Base-by-base conservation (phyloP, 2,888 invertebrate genomes). In the Mamestra brassicae region DNA sequence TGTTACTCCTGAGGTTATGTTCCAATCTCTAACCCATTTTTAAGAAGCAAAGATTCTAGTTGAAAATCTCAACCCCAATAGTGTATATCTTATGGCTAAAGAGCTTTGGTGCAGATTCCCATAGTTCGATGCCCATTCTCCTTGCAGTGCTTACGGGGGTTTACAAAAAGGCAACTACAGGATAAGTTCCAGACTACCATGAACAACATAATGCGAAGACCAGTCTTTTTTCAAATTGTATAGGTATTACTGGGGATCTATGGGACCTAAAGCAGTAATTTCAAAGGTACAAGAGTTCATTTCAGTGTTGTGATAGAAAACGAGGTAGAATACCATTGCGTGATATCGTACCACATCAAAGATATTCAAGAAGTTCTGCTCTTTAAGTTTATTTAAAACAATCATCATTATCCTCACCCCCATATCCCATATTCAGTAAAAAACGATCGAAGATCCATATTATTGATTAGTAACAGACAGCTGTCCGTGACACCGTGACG, bases 381-480 rank as follows among this genome's bases (percentile, higher is more conserved):
- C 47, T 4, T 47, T 15, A 47, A 15, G 13, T 47, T 47, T 13
- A 47, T 6, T 17, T 57, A 26, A 58, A 34, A 34, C 13, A 15
- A 36, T 34, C 34, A 58, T 58, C 15, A 58, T 5, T 1, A 58
- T 60, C 11, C 26, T 4, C 4, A 13, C 11, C 11, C 4, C 5
- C 4, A 38, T 38, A 38, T 38, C 5, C 26, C 7, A 42, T 26
- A 11, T 17, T 38, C 17, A 38, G 45, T 63, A 36, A 63, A 15
- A 42, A 72, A 66, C 17, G 36, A 61, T 60, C 47, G 11, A 47
- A 45, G 13, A 45, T 26, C 13, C 62, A 26, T 26, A 7, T 45
- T 55, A 61, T 60, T 67, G 68, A 82, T 82, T 70, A 69, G 36
- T 34, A 15, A 67, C 47, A 34, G 52, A 45, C 80, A 82, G 84